Percentiles rank a stretch among this genome's conserved stretches.
Conservation (phyloP, 2,113 vertebrate species). For the Ciconia boyciana region DNA sequence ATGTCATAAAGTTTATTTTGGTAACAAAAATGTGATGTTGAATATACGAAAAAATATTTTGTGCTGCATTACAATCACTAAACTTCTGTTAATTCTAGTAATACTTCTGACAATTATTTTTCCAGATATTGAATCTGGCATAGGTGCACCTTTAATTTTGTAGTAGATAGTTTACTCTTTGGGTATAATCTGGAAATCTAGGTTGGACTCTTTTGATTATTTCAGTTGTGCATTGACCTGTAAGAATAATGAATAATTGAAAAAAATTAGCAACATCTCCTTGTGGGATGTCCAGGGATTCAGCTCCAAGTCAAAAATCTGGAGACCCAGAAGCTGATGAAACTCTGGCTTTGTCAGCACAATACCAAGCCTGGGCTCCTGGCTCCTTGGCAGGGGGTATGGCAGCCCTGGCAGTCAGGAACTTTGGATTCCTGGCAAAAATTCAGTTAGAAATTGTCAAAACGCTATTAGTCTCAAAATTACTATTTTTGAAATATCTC, state of each 20-base stretch:
- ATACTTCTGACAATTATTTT: background rate
- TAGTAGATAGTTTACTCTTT: background rate
- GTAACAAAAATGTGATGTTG: background rate
- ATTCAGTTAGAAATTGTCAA: background rate
- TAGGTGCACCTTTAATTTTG: background rate
- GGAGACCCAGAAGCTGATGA: background rate
- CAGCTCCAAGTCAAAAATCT: background rate
- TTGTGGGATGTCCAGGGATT: background rate
- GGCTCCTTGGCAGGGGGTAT: too few relatives aligned
- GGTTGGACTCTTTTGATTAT: background rate
- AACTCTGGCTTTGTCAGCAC: background rate
- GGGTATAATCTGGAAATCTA: background rate
- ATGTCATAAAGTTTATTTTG: background rate
- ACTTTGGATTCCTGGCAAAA: background rate
- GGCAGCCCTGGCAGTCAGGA: background rate
- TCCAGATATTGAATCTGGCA: background rate
- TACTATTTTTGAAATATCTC: background rate
- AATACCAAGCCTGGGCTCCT: background rate
- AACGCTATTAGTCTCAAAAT: background rate
- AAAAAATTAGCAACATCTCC: background rate
- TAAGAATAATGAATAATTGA: background rate
- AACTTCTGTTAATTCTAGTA: background rate
- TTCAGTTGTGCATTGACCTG: background rate
- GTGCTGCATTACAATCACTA: background rate
- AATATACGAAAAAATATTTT: background rate